phyloP scores from a whole-genome alignment of 1,140 invertebrate genomes.

The Drosophila simulans region DNA sequence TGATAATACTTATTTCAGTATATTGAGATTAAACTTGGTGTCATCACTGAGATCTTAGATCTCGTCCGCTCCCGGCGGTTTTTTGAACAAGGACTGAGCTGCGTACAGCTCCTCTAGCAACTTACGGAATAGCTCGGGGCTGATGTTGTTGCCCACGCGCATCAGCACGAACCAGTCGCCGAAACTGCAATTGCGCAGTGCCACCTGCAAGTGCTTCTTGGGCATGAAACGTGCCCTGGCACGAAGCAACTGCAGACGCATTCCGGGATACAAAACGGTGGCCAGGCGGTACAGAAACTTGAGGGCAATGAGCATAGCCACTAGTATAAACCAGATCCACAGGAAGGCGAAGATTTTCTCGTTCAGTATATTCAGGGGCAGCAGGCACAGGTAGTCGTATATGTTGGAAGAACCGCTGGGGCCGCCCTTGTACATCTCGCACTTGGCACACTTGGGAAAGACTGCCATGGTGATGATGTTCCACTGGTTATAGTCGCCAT shows the following conservation, averaged over 20 bases:
- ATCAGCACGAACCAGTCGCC: slow-evolving; percentile 90
- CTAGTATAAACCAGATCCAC: slow-evolving; percentile 92
- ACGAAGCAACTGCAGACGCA: slow-evolving; percentile 85
- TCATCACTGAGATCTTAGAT: slow-evolving; percentile 10
- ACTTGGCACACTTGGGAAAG: slow-evolving; percentile 94
- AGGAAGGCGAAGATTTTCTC: slow-evolving; percentile 92
- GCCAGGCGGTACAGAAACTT: slow-evolving; percentile 87
- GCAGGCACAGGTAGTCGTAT: slow-evolving; percentile 89
- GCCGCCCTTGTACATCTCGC: slow-evolving; percentile 88
- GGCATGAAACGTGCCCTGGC: slow-evolving; percentile 83
- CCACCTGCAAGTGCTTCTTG: slow-evolving; percentile 30
- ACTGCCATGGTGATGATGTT: slow-evolving; percentile 86
- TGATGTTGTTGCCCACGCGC: slow-evolving; percentile 89
- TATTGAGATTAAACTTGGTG: not conserved
- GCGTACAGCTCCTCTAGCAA: slow-evolving; percentile 85
- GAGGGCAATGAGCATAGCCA: slow-evolving; percentile 87
- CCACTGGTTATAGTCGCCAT: slow-evolving; percentile 78
- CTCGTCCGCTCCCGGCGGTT: slow-evolving; percentile 19
- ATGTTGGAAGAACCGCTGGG: slow-evolving; percentile 87
- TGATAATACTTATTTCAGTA: slow-evolving; percentile 19
- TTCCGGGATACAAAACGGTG: slow-evolving; percentile 56
- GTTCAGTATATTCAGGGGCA: slow-evolving; percentile 91
- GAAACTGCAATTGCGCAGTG: slow-evolving; percentile 75
- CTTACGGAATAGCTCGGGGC: slow-evolving; percentile 87
- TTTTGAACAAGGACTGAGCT: slow-evolving; percentile 3